Conservation (phyloP, 2,888 invertebrate genomes). For the Epinotia demarniana region DNA sequence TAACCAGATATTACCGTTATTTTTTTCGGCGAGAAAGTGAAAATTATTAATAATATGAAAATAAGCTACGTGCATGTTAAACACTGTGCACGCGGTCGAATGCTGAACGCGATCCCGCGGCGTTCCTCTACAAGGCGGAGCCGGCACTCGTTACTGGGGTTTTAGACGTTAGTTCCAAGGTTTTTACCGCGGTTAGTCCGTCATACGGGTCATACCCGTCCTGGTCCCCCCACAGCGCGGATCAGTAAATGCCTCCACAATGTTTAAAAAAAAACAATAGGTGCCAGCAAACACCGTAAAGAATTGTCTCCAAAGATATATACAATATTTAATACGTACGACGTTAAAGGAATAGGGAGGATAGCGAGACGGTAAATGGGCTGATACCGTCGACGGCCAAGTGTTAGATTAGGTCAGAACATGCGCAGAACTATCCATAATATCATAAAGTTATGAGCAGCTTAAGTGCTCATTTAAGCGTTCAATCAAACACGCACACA, state of each 20-base stretch:
- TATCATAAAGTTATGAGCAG: neutral
- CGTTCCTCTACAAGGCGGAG: too few relatives aligned
- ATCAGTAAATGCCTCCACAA: too few relatives aligned
- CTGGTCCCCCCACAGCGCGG: too few relatives aligned
- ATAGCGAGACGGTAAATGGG: conserved; percentile 12
- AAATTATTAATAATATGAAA: neutral
- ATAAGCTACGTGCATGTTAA: too few relatives aligned
- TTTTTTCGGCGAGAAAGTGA: neutral
- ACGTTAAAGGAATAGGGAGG: conserved; percentile 29
- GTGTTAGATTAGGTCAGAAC: conserved; percentile 15
- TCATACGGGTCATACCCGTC: too few relatives aligned
- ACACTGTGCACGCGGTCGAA: too few relatives aligned
- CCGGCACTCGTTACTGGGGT: too few relatives aligned
- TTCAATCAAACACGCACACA: neutral
- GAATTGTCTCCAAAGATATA: neutral
- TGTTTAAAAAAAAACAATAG: too few relatives aligned
- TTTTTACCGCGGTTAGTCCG: too few relatives aligned
- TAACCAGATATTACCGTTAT: neutral
- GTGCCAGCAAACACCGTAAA: neutral
- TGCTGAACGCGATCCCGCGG: too few relatives aligned
- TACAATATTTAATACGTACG: neutral
- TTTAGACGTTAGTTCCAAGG: too few relatives aligned
- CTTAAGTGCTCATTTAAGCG: neutral
- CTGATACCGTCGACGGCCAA: conserved; percentile 11
- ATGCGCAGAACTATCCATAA: neutral